Evolutionary conservation across 2,797 vertebrate genomes (phyloP).

Genomic region (Scyliorhinus canicula): DNA sequence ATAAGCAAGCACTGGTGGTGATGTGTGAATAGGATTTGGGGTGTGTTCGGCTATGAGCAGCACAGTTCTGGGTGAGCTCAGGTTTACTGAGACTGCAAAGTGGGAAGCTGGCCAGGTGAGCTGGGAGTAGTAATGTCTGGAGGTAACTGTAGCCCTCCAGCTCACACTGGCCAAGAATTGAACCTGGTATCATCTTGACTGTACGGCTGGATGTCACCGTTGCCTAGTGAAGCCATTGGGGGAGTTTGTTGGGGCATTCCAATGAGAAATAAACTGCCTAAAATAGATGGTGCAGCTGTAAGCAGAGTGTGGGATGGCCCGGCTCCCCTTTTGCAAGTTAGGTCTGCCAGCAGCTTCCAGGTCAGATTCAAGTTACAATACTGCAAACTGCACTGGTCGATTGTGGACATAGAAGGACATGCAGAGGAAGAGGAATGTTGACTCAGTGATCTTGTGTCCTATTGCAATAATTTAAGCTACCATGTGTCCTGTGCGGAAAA

Average conservation of each 20-base stretch:
- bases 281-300: constrained; percentile 24
- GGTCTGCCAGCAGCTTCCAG: neutral
- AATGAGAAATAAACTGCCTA: neutral
- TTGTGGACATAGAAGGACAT: constrained; percentile 23
- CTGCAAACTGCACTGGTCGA: neutral
- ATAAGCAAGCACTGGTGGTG: neutral
- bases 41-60: neutral
- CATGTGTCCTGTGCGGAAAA: neutral
- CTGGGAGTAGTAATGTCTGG: neutral
- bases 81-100: neutral
- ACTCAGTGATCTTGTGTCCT: neutral
- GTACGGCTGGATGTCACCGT: neutral
- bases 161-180: neutral
- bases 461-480: neutral
- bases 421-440: constrained; percentile 1
- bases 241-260: neutral
- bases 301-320: neutral
- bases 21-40: neutral
- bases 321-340: neutral
- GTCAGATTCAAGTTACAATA: neutral
- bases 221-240: neutral
- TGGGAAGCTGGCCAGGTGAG: neutral
- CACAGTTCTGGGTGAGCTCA: neutral
- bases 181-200: neutral
- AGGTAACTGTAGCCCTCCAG: neutral